phyloP scores from a whole-genome alignment of 2,113 vertebrate genomes.

The Eira barbara region DNA sequence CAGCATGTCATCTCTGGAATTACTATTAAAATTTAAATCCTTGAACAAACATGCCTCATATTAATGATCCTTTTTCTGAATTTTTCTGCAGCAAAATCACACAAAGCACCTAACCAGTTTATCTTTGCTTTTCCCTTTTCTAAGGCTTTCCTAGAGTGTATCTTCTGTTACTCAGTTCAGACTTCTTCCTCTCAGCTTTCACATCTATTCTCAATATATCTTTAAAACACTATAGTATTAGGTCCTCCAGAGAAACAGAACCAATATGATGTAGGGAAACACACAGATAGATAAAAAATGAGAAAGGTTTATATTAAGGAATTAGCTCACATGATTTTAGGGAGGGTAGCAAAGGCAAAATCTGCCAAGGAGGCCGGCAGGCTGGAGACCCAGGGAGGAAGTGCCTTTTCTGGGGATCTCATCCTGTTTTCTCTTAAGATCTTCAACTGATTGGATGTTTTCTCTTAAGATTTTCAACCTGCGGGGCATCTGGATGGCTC shows the following conservation, averaged over 20 bases:
- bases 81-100: neutral
- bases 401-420: neutral
- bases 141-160: neutral
- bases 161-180: neutral
- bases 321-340: neutral
- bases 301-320: neutral
- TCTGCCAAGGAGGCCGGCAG: neutral
- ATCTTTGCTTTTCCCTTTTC: neutral
- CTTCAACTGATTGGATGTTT: neutral
- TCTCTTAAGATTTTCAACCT: neutral
- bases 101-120: neutral
- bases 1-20: neutral
- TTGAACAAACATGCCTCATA: neutral
- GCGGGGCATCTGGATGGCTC: no score
- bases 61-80: neutral
- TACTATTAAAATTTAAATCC: slow-evolving; percentile 6
- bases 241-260: neutral
- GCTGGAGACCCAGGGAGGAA: neutral
- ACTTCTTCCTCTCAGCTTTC: neutral
- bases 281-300: neutral
- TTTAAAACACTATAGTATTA: neutral
- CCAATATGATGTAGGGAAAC: neutral
- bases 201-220: neutral
- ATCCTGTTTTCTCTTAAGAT: neutral
- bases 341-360: neutral